phyloP scores from a whole-genome alignment of 1,140 invertebrate genomes.

The Chrysoperla carnea region DNA sequence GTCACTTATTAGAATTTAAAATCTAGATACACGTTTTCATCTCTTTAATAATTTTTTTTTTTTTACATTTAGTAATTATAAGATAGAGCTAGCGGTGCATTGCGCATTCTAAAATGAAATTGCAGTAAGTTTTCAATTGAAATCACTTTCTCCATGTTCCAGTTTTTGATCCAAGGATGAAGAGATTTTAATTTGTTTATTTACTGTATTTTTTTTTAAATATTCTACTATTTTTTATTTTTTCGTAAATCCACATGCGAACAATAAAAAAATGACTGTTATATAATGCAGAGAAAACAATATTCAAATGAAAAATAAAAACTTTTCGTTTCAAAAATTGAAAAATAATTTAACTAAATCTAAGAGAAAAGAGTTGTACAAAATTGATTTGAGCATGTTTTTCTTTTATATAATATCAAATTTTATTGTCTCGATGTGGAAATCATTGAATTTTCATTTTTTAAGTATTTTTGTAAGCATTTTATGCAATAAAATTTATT shows the following conservation, averaged over 20 bases:
- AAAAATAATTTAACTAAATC: no score
- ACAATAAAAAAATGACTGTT: not conserved
- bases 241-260: no score
- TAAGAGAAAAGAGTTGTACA: no score
- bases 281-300: not conserved
- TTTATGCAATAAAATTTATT: no score
- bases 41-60: not conserved
- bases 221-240: no score
- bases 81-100: not conserved
- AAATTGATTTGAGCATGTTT: no score
- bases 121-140: not conserved
- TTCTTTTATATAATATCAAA: no score
- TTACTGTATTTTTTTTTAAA: not conserved
- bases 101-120: not conserved
- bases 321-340: no score
- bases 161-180: not conserved
- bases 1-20: not conserved
- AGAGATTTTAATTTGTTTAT: not conserved
- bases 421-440: no score
- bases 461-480: no score
- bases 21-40: not conserved
- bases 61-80: not conserved
- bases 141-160: not conserved
- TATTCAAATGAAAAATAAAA: no score
- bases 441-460: no score